Conservation (phyloP, 2,888 invertebrate species). For the Lamproptera curius region DNA sequence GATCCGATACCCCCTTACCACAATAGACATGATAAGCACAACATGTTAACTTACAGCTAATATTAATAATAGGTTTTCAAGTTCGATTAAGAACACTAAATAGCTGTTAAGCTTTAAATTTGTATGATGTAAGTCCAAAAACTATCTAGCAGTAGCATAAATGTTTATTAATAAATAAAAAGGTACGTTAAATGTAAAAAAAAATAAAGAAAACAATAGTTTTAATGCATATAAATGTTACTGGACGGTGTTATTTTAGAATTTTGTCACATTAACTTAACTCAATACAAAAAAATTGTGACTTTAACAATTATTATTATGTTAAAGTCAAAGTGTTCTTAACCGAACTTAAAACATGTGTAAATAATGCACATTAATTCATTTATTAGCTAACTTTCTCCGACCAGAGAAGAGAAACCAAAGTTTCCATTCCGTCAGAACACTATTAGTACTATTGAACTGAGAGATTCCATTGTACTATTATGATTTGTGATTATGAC, state of each 20-base stretch:
- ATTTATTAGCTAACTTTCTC: background rate
- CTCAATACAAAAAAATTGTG: too few relatives aligned
- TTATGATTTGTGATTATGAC: too few relatives aligned
- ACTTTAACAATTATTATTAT: too few relatives aligned
- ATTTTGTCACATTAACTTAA: background rate
- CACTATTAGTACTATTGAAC: too few relatives aligned
- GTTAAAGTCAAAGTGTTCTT: constrained; percentile 13
- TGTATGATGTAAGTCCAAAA: too few relatives aligned
- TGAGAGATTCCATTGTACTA: too few relatives aligned
- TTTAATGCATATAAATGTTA: background rate
- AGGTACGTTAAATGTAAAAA: background rate
- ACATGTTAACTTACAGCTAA: background rate
- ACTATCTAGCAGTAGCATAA: too few relatives aligned
- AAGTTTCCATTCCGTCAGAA: background rate
- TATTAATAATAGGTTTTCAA: background rate
- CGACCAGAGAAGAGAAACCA: constrained; percentile 6
- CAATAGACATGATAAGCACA: background rate
- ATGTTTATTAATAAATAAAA: too few relatives aligned
- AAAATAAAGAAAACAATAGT: background rate
- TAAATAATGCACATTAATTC: background rate
- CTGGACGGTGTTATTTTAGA: background rate
- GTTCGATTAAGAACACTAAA: background rate
- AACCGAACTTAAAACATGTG: background rate
- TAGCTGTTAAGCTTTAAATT: too few relatives aligned
- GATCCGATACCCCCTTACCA: background rate